Evolutionary conservation across 2,113 vertebrate species (phyloP), one percentile per base, ranked within the genome.

Genomic region (Siniperca chuatsi): DNA sequence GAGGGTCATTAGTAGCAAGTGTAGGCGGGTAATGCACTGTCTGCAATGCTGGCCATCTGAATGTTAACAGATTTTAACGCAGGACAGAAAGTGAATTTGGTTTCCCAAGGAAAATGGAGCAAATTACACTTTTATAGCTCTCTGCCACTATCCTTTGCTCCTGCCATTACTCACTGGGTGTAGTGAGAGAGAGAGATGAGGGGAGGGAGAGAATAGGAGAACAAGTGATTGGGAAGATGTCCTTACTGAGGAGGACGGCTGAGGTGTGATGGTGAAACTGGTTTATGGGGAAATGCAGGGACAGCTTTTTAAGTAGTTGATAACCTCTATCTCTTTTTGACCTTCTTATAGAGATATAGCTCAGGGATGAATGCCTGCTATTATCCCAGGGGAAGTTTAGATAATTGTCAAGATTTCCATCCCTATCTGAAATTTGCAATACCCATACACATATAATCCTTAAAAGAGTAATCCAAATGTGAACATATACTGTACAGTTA

Each of bases 51-150:
- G 90, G 91, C 90, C 91, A 89, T 92, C 88, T 95, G 92, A 94
- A 94, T 93, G 92, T 93, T 95, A 95, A 94, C 94, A 93, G 94
- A 95, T 94, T 94, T 93, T 93, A 94, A 93, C 84, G 71, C 89
- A 87, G 85, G 89, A 87, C 83, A 90, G 86, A 93, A 92, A 93
- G 93, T 92, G 94, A 95, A 95, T 95, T 95, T 95, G 91, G 90
- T 94, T 95, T 95, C 89, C 88, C 18, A 79, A 91, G 91, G 91
- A 96, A 95, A 96, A 93, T 92, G 88, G 92, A 95, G 92, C 94
- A 96, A 96, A 96, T 95, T 93, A 94, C 94, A 94, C 93, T 96
- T 95, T 96, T 95, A 95, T 94, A 95, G 95, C 92, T 88, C 88
- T 96, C 92, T 95, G 94, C 93, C 95, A 95, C 92, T 93, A 93